These are phyloP conservation scores for Patiria miniata DNA, from an alignment of 35 echinoderm and acorn worm genomes.

Conservation along the genomic window DNA sequence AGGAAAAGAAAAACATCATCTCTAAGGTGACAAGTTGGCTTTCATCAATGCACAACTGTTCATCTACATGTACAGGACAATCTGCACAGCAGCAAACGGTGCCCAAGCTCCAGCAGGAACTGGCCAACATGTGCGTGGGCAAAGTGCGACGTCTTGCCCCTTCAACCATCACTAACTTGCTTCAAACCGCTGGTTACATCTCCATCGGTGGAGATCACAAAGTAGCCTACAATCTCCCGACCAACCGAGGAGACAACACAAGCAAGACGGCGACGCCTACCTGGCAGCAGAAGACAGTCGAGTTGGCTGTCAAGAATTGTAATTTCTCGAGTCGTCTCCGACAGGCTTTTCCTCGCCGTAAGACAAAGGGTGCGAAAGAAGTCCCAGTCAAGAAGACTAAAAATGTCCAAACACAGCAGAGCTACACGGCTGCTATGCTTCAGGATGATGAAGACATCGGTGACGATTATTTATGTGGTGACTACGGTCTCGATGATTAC, in stretches of 20 bases:
- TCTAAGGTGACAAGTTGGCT: neutral
- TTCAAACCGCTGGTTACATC: neutral
- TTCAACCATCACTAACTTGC: neutral
- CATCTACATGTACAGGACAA: neutral
- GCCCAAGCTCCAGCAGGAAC: neutral
- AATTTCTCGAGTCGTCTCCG: neutral
- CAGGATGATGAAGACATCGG: too few species aligned
- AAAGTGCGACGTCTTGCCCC: neutral
- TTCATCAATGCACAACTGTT: neutral
- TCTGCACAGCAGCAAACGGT: neutral
- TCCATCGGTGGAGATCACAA: neutral
- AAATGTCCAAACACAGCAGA: neutral
- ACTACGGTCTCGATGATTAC: neutral
- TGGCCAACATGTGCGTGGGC: slow-evolving; percentile 1
- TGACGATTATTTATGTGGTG: too few species aligned
- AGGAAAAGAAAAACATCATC: neutral
- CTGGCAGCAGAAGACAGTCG: neutral
- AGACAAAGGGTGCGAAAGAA: neutral
- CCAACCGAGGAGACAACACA: neutral
- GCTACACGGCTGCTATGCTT: too few species aligned
- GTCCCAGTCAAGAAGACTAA: neutral
- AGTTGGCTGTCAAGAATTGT: neutral
- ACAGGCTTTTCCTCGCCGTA: neutral
- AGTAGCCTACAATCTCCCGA: neutral
- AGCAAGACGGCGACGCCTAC: too few species aligned